Evolutionary conservation across 1,140 invertebrate species (phyloP).

Genomic region (Frieseomelitta varia): DNA sequence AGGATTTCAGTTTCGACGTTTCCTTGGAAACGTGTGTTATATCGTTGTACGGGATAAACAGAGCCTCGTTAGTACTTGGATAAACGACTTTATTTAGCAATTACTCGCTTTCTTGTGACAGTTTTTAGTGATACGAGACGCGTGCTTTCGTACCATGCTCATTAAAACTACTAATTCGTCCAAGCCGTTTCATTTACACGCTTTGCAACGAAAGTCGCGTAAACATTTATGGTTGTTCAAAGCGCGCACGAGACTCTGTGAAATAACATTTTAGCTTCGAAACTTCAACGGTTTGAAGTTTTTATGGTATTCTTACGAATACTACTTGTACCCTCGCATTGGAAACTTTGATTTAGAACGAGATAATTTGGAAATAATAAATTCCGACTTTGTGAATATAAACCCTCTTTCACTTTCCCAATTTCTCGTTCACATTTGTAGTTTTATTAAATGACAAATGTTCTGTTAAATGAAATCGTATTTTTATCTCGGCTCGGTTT

Average conservation of each 20-base stretch:
- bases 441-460: too few relatives aligned
- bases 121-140: not conserved
- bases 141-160: too few relatives aligned
- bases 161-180: not conserved
- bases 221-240: not conserved
- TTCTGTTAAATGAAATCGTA: too few relatives aligned
- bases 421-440: too few relatives aligned
- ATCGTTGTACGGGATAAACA: too few relatives aligned
- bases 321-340: not conserved
- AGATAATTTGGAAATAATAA: too few relatives aligned
- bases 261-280: not conserved
- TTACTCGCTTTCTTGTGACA: not conserved
- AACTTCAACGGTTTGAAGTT: not conserved
- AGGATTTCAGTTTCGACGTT: too few relatives aligned
- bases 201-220: not conserved
- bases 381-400: too few relatives aligned
- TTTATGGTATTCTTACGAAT: not conserved
- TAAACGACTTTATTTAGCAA: not conserved
- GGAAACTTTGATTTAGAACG: not conserved
- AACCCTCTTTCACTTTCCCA: too few relatives aligned
- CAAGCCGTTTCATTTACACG: not conserved
- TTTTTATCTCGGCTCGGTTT: too few relatives aligned
- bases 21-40: too few relatives aligned
- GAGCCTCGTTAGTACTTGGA: too few relatives aligned
- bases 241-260: not conserved